Percentiles rank a stretch among this genome's conserved stretches.
Evolutionary conservation across 2,113 vertebrate species (phyloP).

Genomic region (Herpailurus yagouaroundi): DNA sequence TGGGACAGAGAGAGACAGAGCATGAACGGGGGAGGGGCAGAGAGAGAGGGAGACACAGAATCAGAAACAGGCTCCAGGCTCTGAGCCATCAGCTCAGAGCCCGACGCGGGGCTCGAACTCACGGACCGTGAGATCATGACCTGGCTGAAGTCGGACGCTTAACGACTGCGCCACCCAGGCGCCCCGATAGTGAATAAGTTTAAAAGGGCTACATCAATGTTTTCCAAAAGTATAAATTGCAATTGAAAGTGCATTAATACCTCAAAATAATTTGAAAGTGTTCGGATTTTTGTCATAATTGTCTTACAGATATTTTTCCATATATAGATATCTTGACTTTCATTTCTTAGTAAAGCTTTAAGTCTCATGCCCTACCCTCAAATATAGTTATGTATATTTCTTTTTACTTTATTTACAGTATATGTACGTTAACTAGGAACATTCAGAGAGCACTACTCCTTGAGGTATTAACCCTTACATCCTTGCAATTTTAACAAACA

Average conservation of each 20-base stretch:
- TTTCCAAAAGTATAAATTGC: neutral
- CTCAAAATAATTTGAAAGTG: neutral
- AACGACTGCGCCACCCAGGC: too few relatives aligned
- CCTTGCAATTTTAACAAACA: neutral
- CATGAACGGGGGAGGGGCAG: too few relatives aligned
- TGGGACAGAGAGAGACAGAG: too few relatives aligned
- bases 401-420: neutral
- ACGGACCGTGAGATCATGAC: too few relatives aligned
- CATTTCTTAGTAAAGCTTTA: neutral
- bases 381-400: neutral
- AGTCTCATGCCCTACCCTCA: neutral
- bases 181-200: neutral
- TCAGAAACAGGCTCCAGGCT: too few relatives aligned
- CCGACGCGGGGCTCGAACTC: too few relatives aligned
- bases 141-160: too few relatives aligned
- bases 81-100: too few relatives aligned
- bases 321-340: neutral
- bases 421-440: neutral
- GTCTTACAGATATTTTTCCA: neutral
- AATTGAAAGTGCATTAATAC: neutral
- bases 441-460: neutral
- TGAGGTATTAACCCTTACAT: neutral
- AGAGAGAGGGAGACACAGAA: too few relatives aligned
- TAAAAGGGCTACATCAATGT: neutral
- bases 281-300: neutral